Conservation (phyloP, 2,113 vertebrate genomes). For the Barbus barbus region DNA sequence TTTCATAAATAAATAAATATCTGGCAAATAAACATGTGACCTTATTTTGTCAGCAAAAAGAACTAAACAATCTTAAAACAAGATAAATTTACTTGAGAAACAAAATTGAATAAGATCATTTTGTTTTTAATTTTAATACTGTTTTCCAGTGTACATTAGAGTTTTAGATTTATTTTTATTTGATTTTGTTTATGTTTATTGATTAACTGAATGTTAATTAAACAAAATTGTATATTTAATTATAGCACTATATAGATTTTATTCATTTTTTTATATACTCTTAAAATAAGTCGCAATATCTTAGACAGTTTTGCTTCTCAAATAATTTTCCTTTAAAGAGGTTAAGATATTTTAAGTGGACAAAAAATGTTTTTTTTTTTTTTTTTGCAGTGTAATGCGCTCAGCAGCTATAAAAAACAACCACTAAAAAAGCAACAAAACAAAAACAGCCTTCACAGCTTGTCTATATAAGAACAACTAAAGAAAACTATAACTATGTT, state of each 20-base stretch:
- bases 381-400: not conserved
- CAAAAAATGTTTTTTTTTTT: not conserved
- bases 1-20: not conserved
- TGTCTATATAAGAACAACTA: not conserved
- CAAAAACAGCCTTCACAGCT: not conserved
- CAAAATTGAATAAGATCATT: not conserved
- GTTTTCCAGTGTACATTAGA: not conserved
- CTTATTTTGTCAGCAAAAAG: not conserved
- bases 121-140: not conserved
- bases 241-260: too few species aligned
- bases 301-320: not conserved
- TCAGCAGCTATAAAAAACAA: not conserved
- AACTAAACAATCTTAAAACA: not conserved
- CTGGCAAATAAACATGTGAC: not conserved
- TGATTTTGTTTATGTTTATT: not conserved
- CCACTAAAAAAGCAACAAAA: not conserved
- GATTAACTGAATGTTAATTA: not conserved
- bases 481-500: not conserved
- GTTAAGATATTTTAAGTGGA: not conserved
- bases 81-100: not conserved
- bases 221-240: too few species aligned
- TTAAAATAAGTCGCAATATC: not conserved
- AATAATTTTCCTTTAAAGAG: not conserved
- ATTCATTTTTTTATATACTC: too few species aligned
- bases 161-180: not conserved